A percentile compares a stretch with the other conserved stretches of the same genome.
phyloP scores from a whole-genome alignment of 2,797 vertebrate genomes.

The Lateolabrax maculatus region DNA sequence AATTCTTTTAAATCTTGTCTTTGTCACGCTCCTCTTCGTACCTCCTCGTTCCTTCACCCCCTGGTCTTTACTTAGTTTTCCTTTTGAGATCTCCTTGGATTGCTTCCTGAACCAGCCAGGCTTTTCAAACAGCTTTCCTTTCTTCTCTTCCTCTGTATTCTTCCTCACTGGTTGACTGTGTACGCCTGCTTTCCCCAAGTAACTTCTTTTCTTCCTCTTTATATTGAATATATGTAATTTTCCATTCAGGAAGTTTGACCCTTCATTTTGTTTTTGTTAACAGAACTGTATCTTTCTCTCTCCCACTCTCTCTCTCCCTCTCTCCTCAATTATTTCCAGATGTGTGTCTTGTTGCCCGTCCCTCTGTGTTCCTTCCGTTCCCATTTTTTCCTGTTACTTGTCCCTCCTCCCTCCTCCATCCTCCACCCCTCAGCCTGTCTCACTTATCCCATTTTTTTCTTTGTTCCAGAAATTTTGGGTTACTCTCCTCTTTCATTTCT shows the following conservation, averaged over 20 bases:
- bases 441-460: slow-evolving; percentile 13
- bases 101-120: slow-evolving; percentile 5
- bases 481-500: not conserved
- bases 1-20: not conserved
- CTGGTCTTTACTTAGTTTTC: slow-evolving; percentile 18
- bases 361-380: slow-evolving; percentile 46
- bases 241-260: slow-evolving; percentile 21
- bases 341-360: slow-evolving; percentile 51
- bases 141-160: slow-evolving; percentile 6
- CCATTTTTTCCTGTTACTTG: slow-evolving; percentile 26
- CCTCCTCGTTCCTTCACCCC: not conserved
- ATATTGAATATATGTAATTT: slow-evolving; percentile 7
- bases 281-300: not conserved
- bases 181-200: not conserved
- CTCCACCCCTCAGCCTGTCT: slow-evolving; percentile 11
- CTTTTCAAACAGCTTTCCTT: not conserved
- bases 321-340: slow-evolving; percentile 73
- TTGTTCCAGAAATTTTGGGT: slow-evolving; percentile 17
- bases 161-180: slow-evolving; percentile 1
- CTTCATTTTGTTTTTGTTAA: slow-evolving; percentile 26
- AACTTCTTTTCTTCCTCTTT: slow-evolving; percentile 16
- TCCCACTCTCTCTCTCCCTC: slow-evolving; percentile 15
- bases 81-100: slow-evolving; percentile 7
- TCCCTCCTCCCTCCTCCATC: slow-evolving; percentile 34
- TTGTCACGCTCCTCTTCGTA: not conserved